Conservation (phyloP, 2,113 vertebrate species). For the Pomatostomus ruficeps region DNA sequence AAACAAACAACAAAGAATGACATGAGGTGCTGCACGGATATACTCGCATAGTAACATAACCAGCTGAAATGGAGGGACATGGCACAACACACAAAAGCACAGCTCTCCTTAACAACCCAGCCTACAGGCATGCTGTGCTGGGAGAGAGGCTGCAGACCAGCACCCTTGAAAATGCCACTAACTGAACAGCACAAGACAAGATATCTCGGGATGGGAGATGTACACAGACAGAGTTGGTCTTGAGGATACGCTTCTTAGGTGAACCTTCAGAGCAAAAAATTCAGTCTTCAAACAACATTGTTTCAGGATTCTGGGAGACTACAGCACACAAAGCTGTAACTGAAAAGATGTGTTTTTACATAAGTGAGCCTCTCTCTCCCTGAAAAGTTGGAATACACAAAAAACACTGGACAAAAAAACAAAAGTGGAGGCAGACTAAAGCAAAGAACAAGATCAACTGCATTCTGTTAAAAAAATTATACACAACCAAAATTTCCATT, state of each 20-base stretch:
- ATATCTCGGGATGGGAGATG: neutral
- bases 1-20: conserved; percentile 11
- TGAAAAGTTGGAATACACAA: neutral
- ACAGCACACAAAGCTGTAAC: neutral
- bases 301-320: neutral
- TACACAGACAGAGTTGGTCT: neutral
- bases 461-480: neutral
- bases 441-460: neutral
- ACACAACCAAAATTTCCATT: conserved; percentile 4
- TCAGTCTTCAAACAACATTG: neutral
- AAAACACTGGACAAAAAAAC: neutral
- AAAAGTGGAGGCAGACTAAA: neutral
- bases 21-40: conserved; percentile 17
- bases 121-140: accelerated
- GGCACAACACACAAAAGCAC: neutral
- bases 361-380: neutral
- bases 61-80: neutral
- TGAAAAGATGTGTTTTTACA: neutral
- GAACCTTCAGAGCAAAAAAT: neutral
- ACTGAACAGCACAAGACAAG: neutral
- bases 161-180: neutral
- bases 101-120: neutral
- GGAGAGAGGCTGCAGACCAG: neutral
- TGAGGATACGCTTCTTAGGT: neutral
- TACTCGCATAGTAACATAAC: neutral